These are phyloP conservation scores for Myathropa florea DNA, from an alignment of 2,888 invertebrate genomes.

Conservation along the genomic window DNA sequence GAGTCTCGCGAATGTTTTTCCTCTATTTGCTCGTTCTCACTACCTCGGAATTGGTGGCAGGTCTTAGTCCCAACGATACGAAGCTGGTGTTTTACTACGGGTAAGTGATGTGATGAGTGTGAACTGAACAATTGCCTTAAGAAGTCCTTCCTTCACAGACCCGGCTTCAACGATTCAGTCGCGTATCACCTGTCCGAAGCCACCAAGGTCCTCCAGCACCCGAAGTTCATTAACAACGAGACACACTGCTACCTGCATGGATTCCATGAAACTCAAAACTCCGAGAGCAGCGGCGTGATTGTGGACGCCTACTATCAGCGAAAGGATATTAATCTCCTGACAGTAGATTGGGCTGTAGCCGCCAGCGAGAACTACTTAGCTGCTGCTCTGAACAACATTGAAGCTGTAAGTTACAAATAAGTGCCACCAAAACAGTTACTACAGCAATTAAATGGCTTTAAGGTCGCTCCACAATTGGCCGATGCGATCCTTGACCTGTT, in stretches of 20 bases:
- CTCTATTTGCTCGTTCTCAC: neutral
- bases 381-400: conserved; percentile 32
- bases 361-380: conserved; percentile 26
- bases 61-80: conserved; percentile 12
- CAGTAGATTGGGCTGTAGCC: conserved; percentile 72
- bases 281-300: conserved; percentile 81
- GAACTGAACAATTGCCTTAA: neutral
- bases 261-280: conserved; percentile 81
- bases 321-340: conserved; percentile 67
- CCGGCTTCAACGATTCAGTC: conserved; percentile 7
- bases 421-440: neutral
- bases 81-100: conserved; percentile 51
- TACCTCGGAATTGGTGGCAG: neutral
- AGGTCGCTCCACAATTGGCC: conserved; percentile 32
- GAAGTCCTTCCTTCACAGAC: conserved; percentile 2
- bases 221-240: conserved; percentile 60
- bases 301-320: conserved; percentile 70
- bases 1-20: conserved; percentile 1
- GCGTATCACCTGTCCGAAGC: conserved; percentile 40
- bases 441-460: neutral
- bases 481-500: conserved; percentile 20
- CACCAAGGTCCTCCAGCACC: conserved; percentile 20
- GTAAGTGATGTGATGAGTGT: neutral
- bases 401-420: conserved; percentile 1
- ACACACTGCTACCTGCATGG: conserved; percentile 83